Evolutionary conservation across 2,797 vertebrate genomes (phyloP).

Genomic region (Leucoraja ocellata): DNA sequence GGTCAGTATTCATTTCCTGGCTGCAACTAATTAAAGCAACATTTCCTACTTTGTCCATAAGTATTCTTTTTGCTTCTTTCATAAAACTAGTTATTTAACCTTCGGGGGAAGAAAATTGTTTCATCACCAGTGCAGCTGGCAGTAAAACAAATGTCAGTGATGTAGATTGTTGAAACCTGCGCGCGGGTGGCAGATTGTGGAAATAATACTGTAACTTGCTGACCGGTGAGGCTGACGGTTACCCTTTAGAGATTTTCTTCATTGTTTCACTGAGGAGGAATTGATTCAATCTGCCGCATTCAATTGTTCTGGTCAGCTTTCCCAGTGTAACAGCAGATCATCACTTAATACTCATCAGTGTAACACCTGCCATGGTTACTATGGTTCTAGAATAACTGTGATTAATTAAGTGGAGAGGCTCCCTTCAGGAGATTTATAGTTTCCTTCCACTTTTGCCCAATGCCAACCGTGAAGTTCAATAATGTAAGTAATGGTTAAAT

Average conservation of each 20-base stretch:
- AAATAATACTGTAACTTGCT: background rate
- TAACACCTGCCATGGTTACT: background rate
- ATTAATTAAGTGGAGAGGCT: background rate
- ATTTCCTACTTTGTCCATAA: constrained; percentile 36
- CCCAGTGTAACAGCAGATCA: background rate
- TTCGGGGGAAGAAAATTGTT: background rate
- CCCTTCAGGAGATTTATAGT: background rate
- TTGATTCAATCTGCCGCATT: constrained; percentile 3
- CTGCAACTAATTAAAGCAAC: constrained; percentile 44
- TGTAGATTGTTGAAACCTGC: background rate
- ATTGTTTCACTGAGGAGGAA: constrained; percentile 42
- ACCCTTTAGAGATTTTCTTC: constrained; percentile 41
- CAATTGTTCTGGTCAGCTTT: background rate
- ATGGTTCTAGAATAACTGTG: background rate
- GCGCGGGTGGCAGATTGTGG: background rate
- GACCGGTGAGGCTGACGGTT: background rate
- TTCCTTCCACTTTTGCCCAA: too few relatives aligned
- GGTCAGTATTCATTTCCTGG: background rate
- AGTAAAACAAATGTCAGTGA: background rate
- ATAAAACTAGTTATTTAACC: background rate
- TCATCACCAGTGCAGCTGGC: background rate
- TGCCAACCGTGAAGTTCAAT: background rate
- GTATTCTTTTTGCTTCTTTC: background rate
- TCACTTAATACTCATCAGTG: constrained; percentile 9
- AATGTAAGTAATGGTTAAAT: too few relatives aligned